phyloP scores from a whole-genome alignment of 2,888 invertebrate genomes.

The Serripes groenlandicus region DNA sequence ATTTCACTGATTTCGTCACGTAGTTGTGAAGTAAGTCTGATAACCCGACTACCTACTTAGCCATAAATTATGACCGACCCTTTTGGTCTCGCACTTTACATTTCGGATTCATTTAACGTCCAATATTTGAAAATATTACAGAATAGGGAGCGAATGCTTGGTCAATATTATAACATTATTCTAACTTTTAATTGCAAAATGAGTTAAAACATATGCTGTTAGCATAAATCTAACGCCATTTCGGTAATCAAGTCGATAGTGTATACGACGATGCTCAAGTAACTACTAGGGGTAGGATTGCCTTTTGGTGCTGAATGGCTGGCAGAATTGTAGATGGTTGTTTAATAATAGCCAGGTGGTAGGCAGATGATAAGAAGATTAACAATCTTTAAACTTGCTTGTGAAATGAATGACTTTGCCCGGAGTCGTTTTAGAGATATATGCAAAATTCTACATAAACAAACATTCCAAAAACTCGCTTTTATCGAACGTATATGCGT shows the following conservation, averaged over 20 bases:
- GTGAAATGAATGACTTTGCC: constrained; percentile 16
- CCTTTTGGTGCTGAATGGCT: background rate
- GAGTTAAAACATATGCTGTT: too few species aligned
- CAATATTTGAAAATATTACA: too few species aligned
- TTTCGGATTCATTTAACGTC: too few species aligned
- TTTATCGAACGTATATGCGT: too few species aligned
- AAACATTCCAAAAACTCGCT: constrained; percentile 7
- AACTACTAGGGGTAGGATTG: background rate
- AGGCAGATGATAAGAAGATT: constrained; percentile 47
- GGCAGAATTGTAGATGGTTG: constrained; percentile 51
- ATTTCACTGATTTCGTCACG: constrained; percentile 74
- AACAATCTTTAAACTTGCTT: constrained; percentile 25
- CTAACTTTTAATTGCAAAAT: too few species aligned
- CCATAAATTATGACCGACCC: constrained; percentile 69
- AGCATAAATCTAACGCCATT: too few species aligned
- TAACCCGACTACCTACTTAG: constrained; percentile 68
- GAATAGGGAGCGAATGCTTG: too few species aligned
- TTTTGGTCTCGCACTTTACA: constrained; percentile 18
- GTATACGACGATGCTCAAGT: too few species aligned
- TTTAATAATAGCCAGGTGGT: constrained; percentile 66
- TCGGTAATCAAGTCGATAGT: too few species aligned
- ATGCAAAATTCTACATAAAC: constrained; percentile 15
- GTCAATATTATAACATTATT: too few species aligned
- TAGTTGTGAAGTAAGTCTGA: constrained; percentile 76
- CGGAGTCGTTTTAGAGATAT: constrained; percentile 18